These are phyloP conservation scores for Bombus waltoni DNA, from an alignment of 1,140 invertebrate genomes.

Conservation along the genomic window DNA sequence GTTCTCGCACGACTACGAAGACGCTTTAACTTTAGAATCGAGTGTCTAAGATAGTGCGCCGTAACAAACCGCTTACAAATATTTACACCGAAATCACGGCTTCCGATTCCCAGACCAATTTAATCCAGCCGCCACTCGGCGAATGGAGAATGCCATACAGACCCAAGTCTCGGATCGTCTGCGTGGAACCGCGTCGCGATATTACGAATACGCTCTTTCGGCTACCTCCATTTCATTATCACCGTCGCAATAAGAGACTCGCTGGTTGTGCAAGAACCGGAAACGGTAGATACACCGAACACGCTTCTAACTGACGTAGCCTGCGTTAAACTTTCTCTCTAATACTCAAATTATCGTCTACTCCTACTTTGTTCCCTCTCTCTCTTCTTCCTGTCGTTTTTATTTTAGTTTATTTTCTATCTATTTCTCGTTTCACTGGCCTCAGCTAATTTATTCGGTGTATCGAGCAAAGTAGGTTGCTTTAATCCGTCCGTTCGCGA, in stretches of 20 bases:
- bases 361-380: background rate
- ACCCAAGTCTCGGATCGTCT: background rate
- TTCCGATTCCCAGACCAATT: conserved; percentile 20
- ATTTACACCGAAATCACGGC: conserved; percentile 20
- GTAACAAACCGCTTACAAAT: conserved; percentile 4
- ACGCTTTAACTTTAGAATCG: too few species aligned
- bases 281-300: conserved; percentile 3
- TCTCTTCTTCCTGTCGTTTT: background rate
- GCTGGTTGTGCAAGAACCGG: background rate
- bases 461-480: too few species aligned
- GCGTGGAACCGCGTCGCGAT: conserved; percentile 22
- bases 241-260: conserved; percentile 31
- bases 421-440: too few species aligned
- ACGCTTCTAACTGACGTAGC: background rate
- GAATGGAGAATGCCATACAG: background rate
- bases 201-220: conserved; percentile 40
- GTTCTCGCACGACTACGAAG: background rate
- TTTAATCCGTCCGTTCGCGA: too few species aligned
- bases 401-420: too few species aligned
- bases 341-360: background rate
- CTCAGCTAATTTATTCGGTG: too few species aligned
- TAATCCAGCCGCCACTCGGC: conserved; percentile 1
- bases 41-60: background rate
- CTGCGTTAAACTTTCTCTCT: background rate
- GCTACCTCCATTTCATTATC: conserved; percentile 40